Base-by-base conservation (phyloP, 2,113 vertebrate genomes). In the Candoia aspera region DNA sequence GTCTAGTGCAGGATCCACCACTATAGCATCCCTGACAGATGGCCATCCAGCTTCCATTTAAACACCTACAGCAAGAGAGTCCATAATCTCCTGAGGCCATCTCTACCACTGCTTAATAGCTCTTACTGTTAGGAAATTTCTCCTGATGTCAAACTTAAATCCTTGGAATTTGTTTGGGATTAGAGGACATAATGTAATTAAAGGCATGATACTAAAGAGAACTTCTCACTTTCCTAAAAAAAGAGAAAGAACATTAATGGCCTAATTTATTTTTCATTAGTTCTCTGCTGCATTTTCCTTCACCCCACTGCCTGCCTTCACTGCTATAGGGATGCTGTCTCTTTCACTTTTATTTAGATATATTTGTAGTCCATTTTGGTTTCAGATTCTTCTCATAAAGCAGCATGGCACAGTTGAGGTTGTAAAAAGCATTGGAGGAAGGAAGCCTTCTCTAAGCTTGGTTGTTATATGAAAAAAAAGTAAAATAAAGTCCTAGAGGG, bases 251-350 rank as follows among this genome's bases (percentile, higher is more conserved):
- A 92, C 83, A 92, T 93, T 92, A 94, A 95, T 89, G 0, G 0
- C 93, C 84, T 92, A 87, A 95, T 93, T 93, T 95, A 57, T 94
- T 96, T 96, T 94, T 92, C 53, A 88, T 95, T 95, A 93, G 23
- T 42, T 91, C 68, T 42, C 26, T 29, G n/a, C 79, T 91, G 68
- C 84, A 91, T 89, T 95, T 92, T 59, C 89, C 58, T 94, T 26
- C 94, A 33, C 84, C 64, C 55, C 49, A 42, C 19, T 42, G 33
- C 62, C 73, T 54, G 58, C 86, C 2, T 2, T 8, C 62, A 87
- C 54, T 83, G 92, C 92, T 79, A 21, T 42, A 95, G 94, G 29
- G 92, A 90, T 88, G 55, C 84, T 86, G 91, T 94, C 94, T 94
- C n/a, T n/a, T 92, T 95, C 62, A 94, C 68, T 96, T 96, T 91